These are phyloP conservation scores for Aplodontia rufa DNA, from an alignment of 2,113 vertebrate species.

Conservation along the genomic window DNA sequence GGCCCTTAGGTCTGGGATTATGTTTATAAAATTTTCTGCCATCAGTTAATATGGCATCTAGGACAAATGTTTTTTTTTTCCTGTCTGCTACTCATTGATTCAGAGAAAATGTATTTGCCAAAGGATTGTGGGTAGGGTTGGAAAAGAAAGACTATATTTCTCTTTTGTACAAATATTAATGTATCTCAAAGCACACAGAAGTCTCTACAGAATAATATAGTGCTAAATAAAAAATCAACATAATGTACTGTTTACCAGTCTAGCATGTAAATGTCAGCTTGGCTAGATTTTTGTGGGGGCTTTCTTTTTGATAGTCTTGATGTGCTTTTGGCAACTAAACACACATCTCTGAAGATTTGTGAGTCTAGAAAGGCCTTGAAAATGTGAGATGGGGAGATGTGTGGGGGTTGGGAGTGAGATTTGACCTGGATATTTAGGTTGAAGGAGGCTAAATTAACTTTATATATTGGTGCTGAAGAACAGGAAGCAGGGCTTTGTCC, in stretches of 20 bases:
- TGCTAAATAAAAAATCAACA: slow-evolving; percentile 64
- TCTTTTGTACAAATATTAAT: slow-evolving; percentile 66
- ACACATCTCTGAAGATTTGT: background rate
- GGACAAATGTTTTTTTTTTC: slow-evolving; percentile 20
- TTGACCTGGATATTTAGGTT: background rate
- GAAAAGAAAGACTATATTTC: slow-evolving; percentile 52
- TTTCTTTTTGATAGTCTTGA: slow-evolving; percentile 10
- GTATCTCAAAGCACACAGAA: slow-evolving; percentile 16
- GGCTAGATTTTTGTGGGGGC: background rate
- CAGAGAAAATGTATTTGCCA: slow-evolving; percentile 34
- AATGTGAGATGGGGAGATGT: background rate
- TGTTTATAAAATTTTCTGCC: slow-evolving; percentile 26
- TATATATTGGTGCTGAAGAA: background rate
- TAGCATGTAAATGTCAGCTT: slow-evolving; percentile 61
- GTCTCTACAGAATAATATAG: slow-evolving; percentile 19
- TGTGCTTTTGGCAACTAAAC: slow-evolving; percentile 1
- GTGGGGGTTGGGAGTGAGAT: background rate
- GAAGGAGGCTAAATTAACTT: background rate
- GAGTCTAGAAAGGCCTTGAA: background rate
- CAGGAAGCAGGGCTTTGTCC: background rate
- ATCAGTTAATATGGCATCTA: slow-evolving; percentile 4
- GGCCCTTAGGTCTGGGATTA: background rate
- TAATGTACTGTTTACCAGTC: slow-evolving; percentile 39
- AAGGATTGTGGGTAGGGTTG: background rate
- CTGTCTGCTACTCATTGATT: slow-evolving; percentile 28